Evolutionary conservation across 2,888 invertebrate genomes (phyloP).

Genomic region (Geotrupes spiniger): DNA sequence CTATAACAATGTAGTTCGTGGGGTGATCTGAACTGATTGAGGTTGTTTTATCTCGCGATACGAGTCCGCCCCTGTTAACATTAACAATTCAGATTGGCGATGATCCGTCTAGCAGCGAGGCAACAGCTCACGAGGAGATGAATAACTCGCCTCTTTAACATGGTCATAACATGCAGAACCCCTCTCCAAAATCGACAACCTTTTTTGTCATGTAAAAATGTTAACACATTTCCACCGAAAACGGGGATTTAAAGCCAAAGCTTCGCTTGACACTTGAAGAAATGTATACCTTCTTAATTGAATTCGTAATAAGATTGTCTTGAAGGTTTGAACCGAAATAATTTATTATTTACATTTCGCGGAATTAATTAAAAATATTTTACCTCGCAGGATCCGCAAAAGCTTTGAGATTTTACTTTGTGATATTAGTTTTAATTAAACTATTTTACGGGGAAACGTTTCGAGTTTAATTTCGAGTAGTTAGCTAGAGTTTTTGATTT

Average conservation of each 20-base stretch:
- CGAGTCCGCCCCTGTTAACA: conserved; percentile 30
- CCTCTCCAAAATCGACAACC: conserved; percentile 40
- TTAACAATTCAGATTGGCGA: conserved; percentile 49
- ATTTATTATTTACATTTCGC: too few species aligned
- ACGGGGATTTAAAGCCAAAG: conserved; percentile 24
- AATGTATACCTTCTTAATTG: conserved; percentile 29
- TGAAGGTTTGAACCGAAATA: too few species aligned
- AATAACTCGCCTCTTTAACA: conserved; percentile 44
- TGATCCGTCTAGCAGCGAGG: conserved; percentile 35
- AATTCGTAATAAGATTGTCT: conserved; percentile 25
- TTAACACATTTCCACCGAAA: conserved; percentile 40
- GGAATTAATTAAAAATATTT: too few species aligned
- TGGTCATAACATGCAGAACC: conserved; percentile 43
- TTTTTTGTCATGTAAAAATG: conserved; percentile 47
- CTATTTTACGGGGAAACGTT: too few species aligned
- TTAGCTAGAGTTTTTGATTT: too few species aligned
- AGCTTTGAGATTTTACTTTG: too few species aligned
- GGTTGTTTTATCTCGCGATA: conserved; percentile 18
- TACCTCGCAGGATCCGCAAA: too few species aligned
- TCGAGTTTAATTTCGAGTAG: too few species aligned
- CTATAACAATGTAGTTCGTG: conserved; percentile 33
- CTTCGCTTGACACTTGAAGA: conserved; percentile 20
- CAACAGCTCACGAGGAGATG: conserved; percentile 33
- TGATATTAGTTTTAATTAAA: too few species aligned
- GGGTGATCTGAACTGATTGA: conserved; percentile 36